Base-by-base conservation (phyloP, 1,140 invertebrate species). In the Tetramorium simillimum region DNA sequence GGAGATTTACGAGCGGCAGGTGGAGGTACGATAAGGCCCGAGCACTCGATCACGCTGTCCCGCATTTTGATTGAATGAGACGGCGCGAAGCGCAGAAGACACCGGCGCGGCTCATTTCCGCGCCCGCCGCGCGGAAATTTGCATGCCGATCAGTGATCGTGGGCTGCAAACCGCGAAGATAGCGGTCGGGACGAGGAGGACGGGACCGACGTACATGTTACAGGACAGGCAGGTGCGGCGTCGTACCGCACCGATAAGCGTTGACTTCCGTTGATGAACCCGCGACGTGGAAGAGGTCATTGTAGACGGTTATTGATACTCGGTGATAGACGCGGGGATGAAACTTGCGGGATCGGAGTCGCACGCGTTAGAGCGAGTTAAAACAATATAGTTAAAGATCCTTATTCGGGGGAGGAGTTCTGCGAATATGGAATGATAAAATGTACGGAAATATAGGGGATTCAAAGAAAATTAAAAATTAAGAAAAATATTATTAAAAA, bases 51-150 rank as follows among this genome's bases (percentile, higher is more conserved):
- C 91, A 92, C 89, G 33, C 88, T 92, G 90, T 91, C 89, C 53
- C 72, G 91, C 88, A 85, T 92, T 90, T 91, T 91, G 89, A 88
- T 92, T 86, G 87, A 91, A 92, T 87, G 80, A 82, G 75, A 90
- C n/a, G 46, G 9, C 18, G 28, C 14, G 76, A 51, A 73, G 85
- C 46, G 65, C 51, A 87, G 85, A 72, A 84, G 77, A 86, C 77
- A 86, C 63, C 9, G 28, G 51, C 14, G 81, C 24, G 28, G 49
- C 62, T 28, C 60, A 89, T 69, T 87, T 70, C 43, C 28, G 53
- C 53, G 40, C 46, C 3, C 24, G 12, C 16, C 28, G 33, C 46
- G 53, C 56, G 37, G 63, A 67, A 63, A 89, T 90, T 88, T 89
- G 46, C 88, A 85, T 75, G 82, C 58, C 65, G 56, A 80, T 85